A percentile compares a stretch with the other conserved stretches of the same genome.
phyloP scores from a whole-genome alignment of 2,888 invertebrate genomes.

The Bruchidius siliquastri region DNA sequence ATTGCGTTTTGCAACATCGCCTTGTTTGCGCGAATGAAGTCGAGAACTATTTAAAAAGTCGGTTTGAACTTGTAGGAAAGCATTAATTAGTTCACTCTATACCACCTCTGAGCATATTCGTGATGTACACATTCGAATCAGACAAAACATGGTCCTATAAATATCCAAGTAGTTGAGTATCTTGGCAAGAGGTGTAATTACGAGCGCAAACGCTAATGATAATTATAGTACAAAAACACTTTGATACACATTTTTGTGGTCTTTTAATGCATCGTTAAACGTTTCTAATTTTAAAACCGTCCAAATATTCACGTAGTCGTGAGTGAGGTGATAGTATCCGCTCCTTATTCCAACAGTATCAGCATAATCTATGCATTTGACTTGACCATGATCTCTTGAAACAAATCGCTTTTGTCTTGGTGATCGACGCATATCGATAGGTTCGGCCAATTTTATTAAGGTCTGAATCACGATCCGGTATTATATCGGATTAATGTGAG shows the following conservation, averaged over 20 bases:
- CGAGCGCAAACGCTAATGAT: neutral
- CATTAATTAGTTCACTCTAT: neutral
- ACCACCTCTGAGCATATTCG: neutral
- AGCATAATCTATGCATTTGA: neutral
- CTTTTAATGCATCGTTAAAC: neutral
- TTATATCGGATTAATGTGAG: too few relatives aligned
- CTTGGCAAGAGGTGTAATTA: neutral
- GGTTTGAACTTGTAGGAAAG: too few relatives aligned
- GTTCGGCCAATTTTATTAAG: neutral
- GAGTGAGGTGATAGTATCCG: neutral
- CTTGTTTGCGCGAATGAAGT: too few relatives aligned
- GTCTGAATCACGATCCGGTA: neutral
- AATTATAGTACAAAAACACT: neutral
- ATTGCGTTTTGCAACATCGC: too few relatives aligned
- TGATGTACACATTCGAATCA: neutral
- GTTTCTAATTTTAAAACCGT: neutral
- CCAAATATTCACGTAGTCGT: neutral
- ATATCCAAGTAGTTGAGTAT: neutral
- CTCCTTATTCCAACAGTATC: neutral
- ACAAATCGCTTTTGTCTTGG: neutral
- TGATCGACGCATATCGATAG: neutral
- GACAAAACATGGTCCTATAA: neutral
- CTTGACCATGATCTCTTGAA: neutral
- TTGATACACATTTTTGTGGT: neutral
- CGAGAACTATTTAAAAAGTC: too few relatives aligned